phyloP scores from a whole-genome alignment of 1,140 invertebrate genomes.

The Telenomus remus region DNA sequence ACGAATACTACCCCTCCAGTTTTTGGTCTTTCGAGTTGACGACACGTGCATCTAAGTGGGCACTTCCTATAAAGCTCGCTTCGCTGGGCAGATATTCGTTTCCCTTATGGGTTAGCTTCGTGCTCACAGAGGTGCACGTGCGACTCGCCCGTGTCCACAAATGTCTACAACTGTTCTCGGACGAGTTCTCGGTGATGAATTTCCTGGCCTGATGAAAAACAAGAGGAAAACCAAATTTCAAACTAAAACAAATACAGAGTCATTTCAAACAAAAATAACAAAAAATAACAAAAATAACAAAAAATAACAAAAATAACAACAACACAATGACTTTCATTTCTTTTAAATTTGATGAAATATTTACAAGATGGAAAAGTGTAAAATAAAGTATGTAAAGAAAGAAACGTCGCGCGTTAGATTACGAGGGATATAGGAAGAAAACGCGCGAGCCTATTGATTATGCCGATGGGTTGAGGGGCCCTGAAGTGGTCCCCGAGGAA shows the following conservation, averaged over 20 bases:
- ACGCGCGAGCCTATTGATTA: conserved; percentile 33
- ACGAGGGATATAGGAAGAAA: conserved; percentile 37
- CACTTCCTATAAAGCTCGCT: conserved; percentile 55
- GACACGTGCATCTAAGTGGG: conserved; percentile 53
- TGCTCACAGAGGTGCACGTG: conserved; percentile 46
- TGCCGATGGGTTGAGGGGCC: conserved; percentile 33
- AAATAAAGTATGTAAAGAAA: conserved; percentile 13
- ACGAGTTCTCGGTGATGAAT: too few species aligned
- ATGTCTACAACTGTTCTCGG: conserved; percentile 22
- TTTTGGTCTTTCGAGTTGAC: conserved; percentile 24
- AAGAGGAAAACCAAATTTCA: too few species aligned
- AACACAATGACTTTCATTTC: too few species aligned
- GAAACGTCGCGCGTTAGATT: conserved; percentile 28
- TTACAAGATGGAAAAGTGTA: conserved; percentile 10
- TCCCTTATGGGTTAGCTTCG: conserved; percentile 47
- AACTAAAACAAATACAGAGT: too few species aligned
- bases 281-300: too few species aligned
- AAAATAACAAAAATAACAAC: too few species aligned
- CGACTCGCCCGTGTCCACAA: conserved; percentile 31
- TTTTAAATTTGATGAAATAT: conserved; percentile 5
- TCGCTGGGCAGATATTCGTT: conserved; percentile 49
- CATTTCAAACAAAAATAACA: too few species aligned
- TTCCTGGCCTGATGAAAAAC: too few species aligned
- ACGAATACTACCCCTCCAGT: too few species aligned
- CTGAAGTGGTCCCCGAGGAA: conserved; percentile 46